Evolutionary conservation across 2,113 vertebrate species (phyloP).

Genomic region (Coryphaenoides rupestris): DNA sequence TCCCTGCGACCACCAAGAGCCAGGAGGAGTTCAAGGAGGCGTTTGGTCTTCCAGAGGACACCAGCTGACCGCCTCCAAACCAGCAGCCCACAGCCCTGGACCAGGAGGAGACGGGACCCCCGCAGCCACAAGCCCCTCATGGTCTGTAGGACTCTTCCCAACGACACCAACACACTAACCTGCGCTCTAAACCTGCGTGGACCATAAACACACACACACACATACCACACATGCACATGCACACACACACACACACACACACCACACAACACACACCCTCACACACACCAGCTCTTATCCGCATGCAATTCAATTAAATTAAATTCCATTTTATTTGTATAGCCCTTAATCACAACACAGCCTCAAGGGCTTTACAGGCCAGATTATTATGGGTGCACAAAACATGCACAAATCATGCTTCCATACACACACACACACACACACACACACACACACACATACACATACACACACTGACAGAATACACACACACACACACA

Average conservation of each 20-base stretch:
- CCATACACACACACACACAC: slow-evolving; percentile 25
- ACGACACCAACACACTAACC: too few relatives aligned
- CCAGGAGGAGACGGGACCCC: slow-evolving; percentile 72
- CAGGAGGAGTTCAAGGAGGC: slow-evolving; percentile 98
- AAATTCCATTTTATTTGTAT: too few relatives aligned
- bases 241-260: not conserved
- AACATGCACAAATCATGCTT: slow-evolving; percentile 5
- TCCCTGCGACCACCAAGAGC: slow-evolving; percentile 90
- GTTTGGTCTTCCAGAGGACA: slow-evolving; percentile 87
- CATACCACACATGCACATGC: not conserved
- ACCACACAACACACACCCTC: too few relatives aligned
- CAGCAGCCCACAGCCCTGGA: slow-evolving; percentile 66
- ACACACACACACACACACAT: not conserved
- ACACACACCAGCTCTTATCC: not conserved
- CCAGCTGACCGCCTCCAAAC: slow-evolving; percentile 80
- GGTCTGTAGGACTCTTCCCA: slow-evolving; percentile 56
- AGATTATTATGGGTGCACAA: too few relatives aligned
- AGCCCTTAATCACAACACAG: too few relatives aligned
- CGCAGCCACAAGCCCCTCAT: slow-evolving; percentile 80
- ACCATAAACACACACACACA: not conserved
- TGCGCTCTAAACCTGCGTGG: too few relatives aligned
- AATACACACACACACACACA: too few relatives aligned
- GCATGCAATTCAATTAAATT: too few relatives aligned
- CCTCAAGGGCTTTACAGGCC: too few relatives aligned
- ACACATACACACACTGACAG: not conserved